Base-by-base conservation (phyloP, 2,113 vertebrate genomes). In the Bufo gargarizans region DNA sequence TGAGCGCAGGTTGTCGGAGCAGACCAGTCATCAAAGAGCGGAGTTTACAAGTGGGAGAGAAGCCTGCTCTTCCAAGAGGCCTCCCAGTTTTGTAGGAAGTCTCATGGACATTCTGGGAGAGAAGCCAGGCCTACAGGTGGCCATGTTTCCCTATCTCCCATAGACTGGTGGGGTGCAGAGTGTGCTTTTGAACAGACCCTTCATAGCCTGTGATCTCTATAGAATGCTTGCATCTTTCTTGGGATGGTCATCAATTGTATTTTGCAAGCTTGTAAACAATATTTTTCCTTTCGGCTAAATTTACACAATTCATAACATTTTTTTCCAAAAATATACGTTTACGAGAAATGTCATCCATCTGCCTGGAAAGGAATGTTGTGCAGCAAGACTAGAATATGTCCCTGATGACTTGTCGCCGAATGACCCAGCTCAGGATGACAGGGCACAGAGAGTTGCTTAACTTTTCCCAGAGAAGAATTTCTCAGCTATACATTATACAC, bases 381-480 rank as follows among this genome's bases (percentile, higher is more conserved):
- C 49, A 33, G 63, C 82, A 33, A 6, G 81, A 19, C 11, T 0
- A 67, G 56, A n/a, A 50, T 55, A 6, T 69, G 20, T 55, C 22
- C 19, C 82, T 33, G 50, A 13, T 78, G 77, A 76, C 45, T 49
- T 2, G 14, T 1, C 4, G 5, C 45, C 47, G 5, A 82, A 49
- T 82, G 10, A 63, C 81, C 67, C 82, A 17, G 82, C 59, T 84
- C 82, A 84, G 63, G n/a, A 71, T 84, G 82, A 71, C 82, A 33
- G 19, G 22, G 82, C 65, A 69, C 3, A 69, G 20, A 69, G 2
- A 17, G 63, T 84, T 84, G 63, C 82, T 84, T 55, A 14, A 84
- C 47, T 71, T 55, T 84, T 84, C 63, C 63, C 16, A 22, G 9
- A 71, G 65, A 69, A 55, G 65, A 84, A 53, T 71, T 53, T 50